phyloP scores from a whole-genome alignment of 2,888 invertebrate species.

The Teinopalpus imperialis region DNA sequence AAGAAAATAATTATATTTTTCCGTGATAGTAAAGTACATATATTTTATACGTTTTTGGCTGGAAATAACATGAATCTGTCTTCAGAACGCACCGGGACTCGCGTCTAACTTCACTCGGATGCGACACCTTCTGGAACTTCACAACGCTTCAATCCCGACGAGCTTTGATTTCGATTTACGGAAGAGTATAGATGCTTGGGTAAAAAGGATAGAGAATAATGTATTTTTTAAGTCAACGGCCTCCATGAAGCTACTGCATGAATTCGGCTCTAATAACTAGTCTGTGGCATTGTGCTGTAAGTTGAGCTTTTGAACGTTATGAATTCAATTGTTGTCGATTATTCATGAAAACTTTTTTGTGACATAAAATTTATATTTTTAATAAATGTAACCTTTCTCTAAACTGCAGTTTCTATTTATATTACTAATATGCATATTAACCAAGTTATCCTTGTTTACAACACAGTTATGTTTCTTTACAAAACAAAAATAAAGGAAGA shows the following conservation, averaged over 20 bases:
- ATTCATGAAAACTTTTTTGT: too few relatives aligned
- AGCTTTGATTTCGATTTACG: conserved; percentile 82
- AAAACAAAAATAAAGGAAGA: too few relatives aligned
- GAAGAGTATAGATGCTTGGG: conserved; percentile 69
- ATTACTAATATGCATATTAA: too few relatives aligned
- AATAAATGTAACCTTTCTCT: too few relatives aligned
- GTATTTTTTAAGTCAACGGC: conserved; percentile 75
- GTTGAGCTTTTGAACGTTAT: conserved; percentile 34
- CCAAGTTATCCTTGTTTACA: too few relatives aligned
- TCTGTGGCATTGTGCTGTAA: conserved; percentile 58
- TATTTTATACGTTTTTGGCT: too few relatives aligned
- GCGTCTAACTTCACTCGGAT: conserved; percentile 55
- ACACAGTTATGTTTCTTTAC: too few relatives aligned
- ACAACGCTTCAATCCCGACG: conserved; percentile 68
- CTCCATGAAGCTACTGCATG: conserved; percentile 68
- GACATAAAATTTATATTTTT: too few relatives aligned
- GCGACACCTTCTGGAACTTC: conserved; percentile 56
- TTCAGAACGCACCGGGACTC: conserved; percentile 56
- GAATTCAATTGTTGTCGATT: too few relatives aligned
- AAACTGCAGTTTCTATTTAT: too few relatives aligned
- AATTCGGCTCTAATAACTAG: conserved; percentile 56
- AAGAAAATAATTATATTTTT: too few relatives aligned
- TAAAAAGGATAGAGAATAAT: conserved; percentile 57
- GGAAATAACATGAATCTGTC: conserved; percentile 24
- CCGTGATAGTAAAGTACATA: too few relatives aligned